Conservation (phyloP, 2,888 invertebrate species). For the Exocentrus adspersus region DNA sequence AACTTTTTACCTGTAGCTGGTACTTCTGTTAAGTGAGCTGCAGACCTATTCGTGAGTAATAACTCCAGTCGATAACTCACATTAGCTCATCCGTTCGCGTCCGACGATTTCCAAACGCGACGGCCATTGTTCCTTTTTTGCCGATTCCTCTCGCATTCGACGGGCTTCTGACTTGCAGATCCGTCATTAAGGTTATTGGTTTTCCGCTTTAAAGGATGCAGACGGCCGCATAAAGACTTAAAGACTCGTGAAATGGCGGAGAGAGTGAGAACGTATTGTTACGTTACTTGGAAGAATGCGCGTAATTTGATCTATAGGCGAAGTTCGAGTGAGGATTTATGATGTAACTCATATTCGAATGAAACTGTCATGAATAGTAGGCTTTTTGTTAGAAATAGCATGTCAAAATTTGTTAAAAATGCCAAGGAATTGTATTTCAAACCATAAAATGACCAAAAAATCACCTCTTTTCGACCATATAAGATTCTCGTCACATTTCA, state of each 20-base stretch:
- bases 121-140: slow-evolving; percentile 38
- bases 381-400: too few species aligned
- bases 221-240: slow-evolving; percentile 34
- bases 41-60: not conserved
- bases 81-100: slow-evolving; percentile 37
- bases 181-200: slow-evolving; percentile 29
- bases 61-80: slow-evolving; percentile 33
- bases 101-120: slow-evolving; percentile 37
- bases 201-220: slow-evolving; percentile 30
- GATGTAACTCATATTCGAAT: too few species aligned
- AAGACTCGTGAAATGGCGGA: not conserved
- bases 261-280: not conserved
- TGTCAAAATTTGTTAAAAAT: too few species aligned
- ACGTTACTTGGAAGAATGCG: not conserved
- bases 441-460: too few species aligned
- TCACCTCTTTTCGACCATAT: too few species aligned
- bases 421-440: too few species aligned
- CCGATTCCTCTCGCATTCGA: slow-evolving; percentile 43
- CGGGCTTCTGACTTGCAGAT: slow-evolving; percentile 41
- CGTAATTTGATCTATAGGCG: too few species aligned
- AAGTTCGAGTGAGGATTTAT: too few species aligned
- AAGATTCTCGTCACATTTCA: too few species aligned
- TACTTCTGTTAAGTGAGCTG: not conserved
- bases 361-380: too few species aligned
- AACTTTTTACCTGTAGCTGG: too few species aligned